phyloP scores from a whole-genome alignment of 2,113 vertebrate species.

The Sander vitreus region DNA sequence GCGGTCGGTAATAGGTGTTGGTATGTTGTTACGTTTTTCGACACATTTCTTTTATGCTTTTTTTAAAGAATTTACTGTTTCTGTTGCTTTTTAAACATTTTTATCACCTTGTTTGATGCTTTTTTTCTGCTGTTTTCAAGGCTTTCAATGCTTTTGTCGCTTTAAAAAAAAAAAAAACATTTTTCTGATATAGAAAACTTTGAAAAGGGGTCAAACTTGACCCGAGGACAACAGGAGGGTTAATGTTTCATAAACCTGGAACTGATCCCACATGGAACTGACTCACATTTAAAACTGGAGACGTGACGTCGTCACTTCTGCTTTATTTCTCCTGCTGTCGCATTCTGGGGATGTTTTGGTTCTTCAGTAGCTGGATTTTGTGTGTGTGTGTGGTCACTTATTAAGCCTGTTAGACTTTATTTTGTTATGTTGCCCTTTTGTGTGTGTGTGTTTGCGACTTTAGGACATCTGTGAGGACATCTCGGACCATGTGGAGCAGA shows the following conservation, averaged over 20 bases:
- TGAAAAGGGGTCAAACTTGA: no score
- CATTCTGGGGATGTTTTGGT: not conserved
- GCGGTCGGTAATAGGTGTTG: no score
- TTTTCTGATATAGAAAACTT: no score
- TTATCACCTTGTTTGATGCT: no score
- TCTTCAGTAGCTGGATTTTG: not conserved
- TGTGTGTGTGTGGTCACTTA: not conserved
- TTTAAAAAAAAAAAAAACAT: no score
- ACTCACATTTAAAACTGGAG: conserved; percentile 66
- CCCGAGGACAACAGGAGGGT: no score
- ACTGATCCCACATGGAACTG: conserved; percentile 53
- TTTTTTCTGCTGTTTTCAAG: no score
- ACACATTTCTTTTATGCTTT: no score
- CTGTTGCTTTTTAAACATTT: no score
- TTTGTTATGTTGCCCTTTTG: not conserved
- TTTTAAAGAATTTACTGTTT: no score
- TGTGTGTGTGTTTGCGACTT: conserved; percentile 55
- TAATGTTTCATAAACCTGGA: conserved; percentile 31
- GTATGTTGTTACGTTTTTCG: no score
- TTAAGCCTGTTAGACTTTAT: not conserved
- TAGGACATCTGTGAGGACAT: conserved; percentile 99
- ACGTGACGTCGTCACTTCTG: conserved; percentile 46
- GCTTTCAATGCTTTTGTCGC: no score
- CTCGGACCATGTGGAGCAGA: conserved; percentile 98
- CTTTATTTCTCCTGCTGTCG: conserved; percentile 32